Percentiles rank a stretch among this genome's conserved stretches.
Conservation (phyloP, 2,888 invertebrate species). For the Cheilosia soror region DNA sequence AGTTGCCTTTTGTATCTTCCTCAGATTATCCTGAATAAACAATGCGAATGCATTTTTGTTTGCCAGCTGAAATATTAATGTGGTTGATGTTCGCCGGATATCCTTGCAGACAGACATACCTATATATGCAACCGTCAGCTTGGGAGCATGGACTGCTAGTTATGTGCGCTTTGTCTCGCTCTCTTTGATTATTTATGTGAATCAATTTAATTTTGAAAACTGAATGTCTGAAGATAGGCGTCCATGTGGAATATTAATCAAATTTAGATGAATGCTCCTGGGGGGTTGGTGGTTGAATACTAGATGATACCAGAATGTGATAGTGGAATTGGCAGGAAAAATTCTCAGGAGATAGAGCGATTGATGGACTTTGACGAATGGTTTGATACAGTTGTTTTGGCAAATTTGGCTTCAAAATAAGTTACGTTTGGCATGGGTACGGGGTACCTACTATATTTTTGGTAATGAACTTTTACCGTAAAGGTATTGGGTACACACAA, state of each 20-base stretch:
- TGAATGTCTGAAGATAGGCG: conserved; percentile 34
- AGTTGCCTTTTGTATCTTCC: conserved; percentile 50
- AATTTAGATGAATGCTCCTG: conserved; percentile 19
- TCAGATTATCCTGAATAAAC: conserved; percentile 62
- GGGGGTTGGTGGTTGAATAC: not conserved
- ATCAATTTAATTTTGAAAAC: conserved; percentile 54
- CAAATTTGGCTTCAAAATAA: too few relatives aligned
- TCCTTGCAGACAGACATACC: conserved; percentile 51
- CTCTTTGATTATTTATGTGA: conserved; percentile 51
- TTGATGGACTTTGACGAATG: not conserved
- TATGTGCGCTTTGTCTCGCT: conserved; percentile 11
- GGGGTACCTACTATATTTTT: too few relatives aligned
- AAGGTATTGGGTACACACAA: too few relatives aligned
- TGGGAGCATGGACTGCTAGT: conserved; percentile 17
- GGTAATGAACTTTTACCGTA: too few relatives aligned
- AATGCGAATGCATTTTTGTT: conserved; percentile 67
- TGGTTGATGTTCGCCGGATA: conserved; percentile 58
- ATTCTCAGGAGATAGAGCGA: not conserved
- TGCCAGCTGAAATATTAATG: conserved; percentile 62
- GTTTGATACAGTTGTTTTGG: too few relatives aligned
- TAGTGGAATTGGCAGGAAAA: conserved; percentile 2
- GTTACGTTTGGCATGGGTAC: too few relatives aligned
- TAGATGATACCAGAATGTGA: not conserved
- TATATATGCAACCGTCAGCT: not conserved
- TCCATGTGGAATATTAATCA: conserved; percentile 41